Conservation (phyloP, 2,113 vertebrate species). For the Phrynosoma blainvillii region DNA sequence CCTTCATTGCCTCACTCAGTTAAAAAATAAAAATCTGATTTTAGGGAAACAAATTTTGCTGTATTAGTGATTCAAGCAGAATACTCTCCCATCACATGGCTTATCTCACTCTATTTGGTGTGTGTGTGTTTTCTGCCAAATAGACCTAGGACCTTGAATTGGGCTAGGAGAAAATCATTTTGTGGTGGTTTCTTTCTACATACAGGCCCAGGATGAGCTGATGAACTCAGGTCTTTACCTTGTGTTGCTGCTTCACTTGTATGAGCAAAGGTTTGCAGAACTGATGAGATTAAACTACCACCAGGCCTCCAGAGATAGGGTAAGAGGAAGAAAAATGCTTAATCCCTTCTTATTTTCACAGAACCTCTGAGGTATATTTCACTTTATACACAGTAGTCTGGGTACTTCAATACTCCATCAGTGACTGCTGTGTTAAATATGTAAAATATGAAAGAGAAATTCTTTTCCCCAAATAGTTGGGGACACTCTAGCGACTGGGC, state of each 20-base stretch:
- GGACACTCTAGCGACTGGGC: not conserved
- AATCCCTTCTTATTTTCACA: not conserved
- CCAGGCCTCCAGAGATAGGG: slow-evolving; percentile 24
- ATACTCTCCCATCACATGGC: not conserved
- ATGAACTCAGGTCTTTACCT: slow-evolving; percentile 55
- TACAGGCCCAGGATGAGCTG: slow-evolving; percentile 48
- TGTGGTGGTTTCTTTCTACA: not conserved
- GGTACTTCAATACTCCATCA: not conserved
- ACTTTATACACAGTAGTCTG: not conserved
- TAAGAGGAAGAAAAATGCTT: slow-evolving; percentile 8
- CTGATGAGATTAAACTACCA: slow-evolving; percentile 45
- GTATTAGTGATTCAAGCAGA: not conserved
- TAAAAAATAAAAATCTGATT: not conserved
- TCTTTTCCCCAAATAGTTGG: not conserved
- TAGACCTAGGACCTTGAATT: not conserved
- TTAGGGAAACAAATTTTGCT: not conserved
- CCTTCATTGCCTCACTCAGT: not conserved
- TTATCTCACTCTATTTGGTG: not conserved
- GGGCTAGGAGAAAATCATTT: not conserved
- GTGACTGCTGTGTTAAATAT: not conserved
- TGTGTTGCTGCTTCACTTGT: slow-evolving; percentile 61
- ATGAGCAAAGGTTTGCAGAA: slow-evolving; percentile 62
- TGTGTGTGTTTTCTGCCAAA: not conserved
- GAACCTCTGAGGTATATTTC: not conserved
- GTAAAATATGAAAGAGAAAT: not conserved